Conservation (phyloP, 1,140 invertebrate species). For the Drosophila sechellia region DNA sequence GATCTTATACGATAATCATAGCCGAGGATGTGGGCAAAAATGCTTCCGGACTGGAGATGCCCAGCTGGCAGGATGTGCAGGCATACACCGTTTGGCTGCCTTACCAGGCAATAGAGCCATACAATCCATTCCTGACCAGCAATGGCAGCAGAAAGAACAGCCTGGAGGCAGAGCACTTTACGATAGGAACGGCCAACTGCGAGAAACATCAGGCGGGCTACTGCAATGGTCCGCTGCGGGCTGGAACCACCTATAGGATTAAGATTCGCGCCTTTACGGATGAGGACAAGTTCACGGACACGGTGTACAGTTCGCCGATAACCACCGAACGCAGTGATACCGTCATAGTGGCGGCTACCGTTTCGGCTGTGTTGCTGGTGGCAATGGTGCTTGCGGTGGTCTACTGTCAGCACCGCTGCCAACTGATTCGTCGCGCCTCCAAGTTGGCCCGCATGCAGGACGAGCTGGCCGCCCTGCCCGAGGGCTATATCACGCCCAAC, state of each 20-base stretch:
- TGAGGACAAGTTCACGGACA: slow-evolving; percentile 96
- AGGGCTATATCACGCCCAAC: slow-evolving; percentile 92
- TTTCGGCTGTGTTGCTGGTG: slow-evolving; percentile 72
- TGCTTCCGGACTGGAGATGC: slow-evolving; percentile 92
- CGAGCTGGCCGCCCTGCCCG: slow-evolving; percentile 90
- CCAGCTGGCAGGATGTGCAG: slow-evolving; percentile 96
- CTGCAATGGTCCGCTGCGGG: slow-evolving; percentile 96
- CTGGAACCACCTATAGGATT: slow-evolving; percentile 94
- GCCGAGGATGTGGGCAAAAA: slow-evolving; percentile 94
- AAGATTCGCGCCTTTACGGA: slow-evolving; percentile 97
- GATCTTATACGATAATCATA: slow-evolving; percentile 95
- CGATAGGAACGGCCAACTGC: slow-evolving; percentile 92
- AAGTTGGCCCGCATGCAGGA: slow-evolving; percentile 88
- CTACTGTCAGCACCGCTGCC: slow-evolving; percentile 86
- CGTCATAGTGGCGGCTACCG: slow-evolving; percentile 21
- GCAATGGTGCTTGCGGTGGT: slow-evolving; percentile 78
- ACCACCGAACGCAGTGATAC: slow-evolving; percentile 88
- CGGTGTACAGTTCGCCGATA: slow-evolving; percentile 93
- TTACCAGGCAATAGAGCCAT: slow-evolving; percentile 95
- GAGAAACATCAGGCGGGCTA: slow-evolving; percentile 90
- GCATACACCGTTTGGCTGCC: slow-evolving; percentile 94
- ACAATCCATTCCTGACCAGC: slow-evolving; percentile 92
- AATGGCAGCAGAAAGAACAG: slow-evolving; percentile 73
- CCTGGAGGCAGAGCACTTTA: slow-evolving; percentile 89
- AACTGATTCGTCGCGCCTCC: slow-evolving; percentile 86